A percentile compares a stretch with the other conserved stretches of the same genome.
Conservation (phyloP, 2,797 vertebrate genomes). For the Manis javanica region DNA sequence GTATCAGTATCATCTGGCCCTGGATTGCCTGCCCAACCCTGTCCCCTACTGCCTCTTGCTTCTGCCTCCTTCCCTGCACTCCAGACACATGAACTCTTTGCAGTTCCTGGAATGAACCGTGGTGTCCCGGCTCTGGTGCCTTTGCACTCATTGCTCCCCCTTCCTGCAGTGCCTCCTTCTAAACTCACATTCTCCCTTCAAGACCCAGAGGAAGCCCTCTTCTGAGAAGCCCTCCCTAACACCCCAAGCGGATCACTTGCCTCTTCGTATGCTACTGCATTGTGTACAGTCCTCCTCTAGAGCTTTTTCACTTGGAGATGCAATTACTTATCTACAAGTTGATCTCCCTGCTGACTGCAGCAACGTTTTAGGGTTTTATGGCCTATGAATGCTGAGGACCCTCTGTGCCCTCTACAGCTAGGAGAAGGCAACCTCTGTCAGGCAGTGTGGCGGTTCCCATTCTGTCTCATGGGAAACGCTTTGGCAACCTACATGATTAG, state of each 20-base stretch:
- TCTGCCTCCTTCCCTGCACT: neutral
- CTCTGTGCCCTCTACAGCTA: neutral
- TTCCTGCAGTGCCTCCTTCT: neutral
- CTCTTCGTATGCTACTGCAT: rapidly evolving
- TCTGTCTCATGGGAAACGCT: neutral
- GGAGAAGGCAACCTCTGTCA: neutral
- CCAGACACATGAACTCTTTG: neutral
- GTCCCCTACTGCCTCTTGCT: rapidly evolving
- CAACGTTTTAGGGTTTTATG: neutral
- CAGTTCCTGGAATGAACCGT: neutral
- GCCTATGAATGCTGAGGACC: neutral
- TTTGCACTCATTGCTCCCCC: neutral
- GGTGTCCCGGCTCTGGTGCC: neutral
- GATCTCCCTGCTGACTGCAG: neutral
- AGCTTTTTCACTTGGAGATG: neutral
- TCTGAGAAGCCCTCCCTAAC: neutral
- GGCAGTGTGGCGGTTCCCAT: neutral
- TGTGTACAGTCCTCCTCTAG: neutral
- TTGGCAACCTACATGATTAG: neutral
- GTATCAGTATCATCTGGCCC: neutral
- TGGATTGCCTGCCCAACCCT: neutral
- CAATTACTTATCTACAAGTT: neutral
- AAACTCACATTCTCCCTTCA: neutral
- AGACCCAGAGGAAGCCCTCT: neutral
- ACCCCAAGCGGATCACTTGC: neutral